phyloP scores from a whole-genome alignment of 2,888 invertebrate species.

The Agriopis aurantiaria region DNA sequence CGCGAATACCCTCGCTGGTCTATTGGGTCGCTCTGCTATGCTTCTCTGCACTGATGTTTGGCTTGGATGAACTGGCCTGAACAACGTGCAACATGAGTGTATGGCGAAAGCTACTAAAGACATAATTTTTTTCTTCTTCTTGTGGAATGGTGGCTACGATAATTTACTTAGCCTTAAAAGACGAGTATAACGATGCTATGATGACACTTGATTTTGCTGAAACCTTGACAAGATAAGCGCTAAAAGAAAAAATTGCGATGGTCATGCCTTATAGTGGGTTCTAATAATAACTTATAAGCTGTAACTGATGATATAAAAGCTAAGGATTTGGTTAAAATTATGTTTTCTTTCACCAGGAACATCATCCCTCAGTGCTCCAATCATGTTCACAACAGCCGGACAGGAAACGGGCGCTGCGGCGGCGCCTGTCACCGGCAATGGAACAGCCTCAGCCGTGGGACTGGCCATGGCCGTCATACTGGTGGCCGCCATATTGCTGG shows the following conservation, averaged over 20 bases:
- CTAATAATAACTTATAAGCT: not conserved
- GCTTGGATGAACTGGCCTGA: too few species aligned
- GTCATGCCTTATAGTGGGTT: not conserved
- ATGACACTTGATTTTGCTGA: too few species aligned
- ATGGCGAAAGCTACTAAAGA: too few species aligned
- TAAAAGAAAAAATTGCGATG: not conserved
- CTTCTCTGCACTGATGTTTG: too few species aligned
- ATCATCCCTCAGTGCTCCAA: conserved; percentile 90
- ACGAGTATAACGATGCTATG: too few species aligned
- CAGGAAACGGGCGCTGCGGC: conserved; percentile 91
- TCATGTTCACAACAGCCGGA: conserved; percentile 91
- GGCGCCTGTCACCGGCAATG: conserved; percentile 82
- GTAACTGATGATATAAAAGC: not conserved
- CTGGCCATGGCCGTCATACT: conserved; percentile 88
- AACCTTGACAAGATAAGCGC: not conserved
- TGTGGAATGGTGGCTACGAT: too few species aligned
- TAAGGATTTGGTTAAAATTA: not conserved
- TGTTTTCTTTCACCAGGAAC: conserved; percentile 82
- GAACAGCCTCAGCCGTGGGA: conserved; percentile 88
- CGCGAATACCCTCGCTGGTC: too few species aligned
- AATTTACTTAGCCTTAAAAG: too few species aligned
- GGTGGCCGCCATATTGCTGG: conserved; percentile 87
- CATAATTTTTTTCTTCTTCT: too few species aligned
- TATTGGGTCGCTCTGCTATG: too few species aligned
- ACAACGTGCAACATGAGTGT: too few species aligned